Evolutionary conservation across 2,888 invertebrate species (phyloP).

Genomic region (Bombyx huttoni): DNA sequence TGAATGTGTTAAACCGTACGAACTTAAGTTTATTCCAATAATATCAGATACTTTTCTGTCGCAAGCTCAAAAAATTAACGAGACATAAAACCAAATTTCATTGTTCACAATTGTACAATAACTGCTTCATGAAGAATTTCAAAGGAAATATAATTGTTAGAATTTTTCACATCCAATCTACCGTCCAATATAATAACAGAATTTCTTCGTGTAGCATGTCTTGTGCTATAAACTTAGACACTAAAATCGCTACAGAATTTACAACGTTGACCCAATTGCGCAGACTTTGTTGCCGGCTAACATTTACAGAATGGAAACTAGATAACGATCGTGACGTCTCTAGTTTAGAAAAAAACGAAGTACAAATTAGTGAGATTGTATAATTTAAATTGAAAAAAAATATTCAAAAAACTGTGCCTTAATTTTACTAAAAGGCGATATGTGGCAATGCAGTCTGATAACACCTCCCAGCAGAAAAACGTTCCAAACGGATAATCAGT

Average conservation of each 20-base stretch:
- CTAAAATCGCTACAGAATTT: slow-evolving; percentile 1
- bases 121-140: neutral
- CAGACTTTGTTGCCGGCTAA: neutral
- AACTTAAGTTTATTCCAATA: too few species aligned
- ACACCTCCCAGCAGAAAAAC: too few species aligned
- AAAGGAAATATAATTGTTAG: neutral
- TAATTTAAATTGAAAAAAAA: neutral
- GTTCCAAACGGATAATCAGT: too few species aligned
- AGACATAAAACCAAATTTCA: too few species aligned
- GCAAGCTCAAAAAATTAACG: too few species aligned
- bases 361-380: neutral
- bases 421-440: too few species aligned
- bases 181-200: neutral
- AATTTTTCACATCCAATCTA: neutral
- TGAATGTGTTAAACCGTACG: too few species aligned
- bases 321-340: neutral
- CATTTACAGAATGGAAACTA: neutral
- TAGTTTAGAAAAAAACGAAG: neutral
- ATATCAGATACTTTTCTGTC: too few species aligned
- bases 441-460: too few species aligned
- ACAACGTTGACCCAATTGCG: neutral
- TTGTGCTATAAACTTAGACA: slow-evolving; percentile 3
- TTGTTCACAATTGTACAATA: neutral
- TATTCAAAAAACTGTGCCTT: too few species aligned
- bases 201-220: neutral